A percentile compares a stretch with the other conserved stretches of the same genome.
Evolutionary conservation across 2,888 invertebrate species (phyloP).

Genomic region (Diplolepis rosae): DNA sequence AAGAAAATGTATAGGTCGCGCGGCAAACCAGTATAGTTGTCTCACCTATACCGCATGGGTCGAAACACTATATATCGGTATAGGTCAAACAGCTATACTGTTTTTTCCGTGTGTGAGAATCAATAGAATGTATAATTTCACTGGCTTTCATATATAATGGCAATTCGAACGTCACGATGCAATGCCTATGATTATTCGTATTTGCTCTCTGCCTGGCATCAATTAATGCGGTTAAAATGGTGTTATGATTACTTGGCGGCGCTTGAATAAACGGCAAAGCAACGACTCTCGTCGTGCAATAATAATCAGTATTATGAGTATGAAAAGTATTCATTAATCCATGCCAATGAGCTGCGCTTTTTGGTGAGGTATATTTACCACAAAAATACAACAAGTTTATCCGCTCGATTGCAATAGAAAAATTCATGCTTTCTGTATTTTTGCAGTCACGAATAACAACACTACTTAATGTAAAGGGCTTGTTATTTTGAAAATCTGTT

Average conservation of each 20-base stretch:
- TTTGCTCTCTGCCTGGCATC: slow-evolving; percentile 49
- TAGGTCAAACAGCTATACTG: too few relatives aligned
- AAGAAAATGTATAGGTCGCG: too few relatives aligned
- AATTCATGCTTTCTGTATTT: slow-evolving; percentile 15
- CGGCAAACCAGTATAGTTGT: too few relatives aligned
- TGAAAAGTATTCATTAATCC: slow-evolving; percentile 52
- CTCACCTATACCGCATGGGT: too few relatives aligned
- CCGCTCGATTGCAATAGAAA: slow-evolving; percentile 47
- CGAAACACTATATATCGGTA: too few relatives aligned
- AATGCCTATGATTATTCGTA: slow-evolving; percentile 45
- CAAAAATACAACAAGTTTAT: slow-evolving; percentile 57
- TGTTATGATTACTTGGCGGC: slow-evolving; percentile 55
- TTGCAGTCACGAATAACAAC: too few relatives aligned
- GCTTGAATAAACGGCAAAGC: slow-evolving; percentile 58
- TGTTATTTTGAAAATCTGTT: slow-evolving; percentile 53
- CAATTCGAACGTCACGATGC: slow-evolving; percentile 57
- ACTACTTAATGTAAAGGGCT: slow-evolving; percentile 49
- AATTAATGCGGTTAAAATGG: slow-evolving; percentile 57
- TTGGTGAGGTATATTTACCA: slow-evolving; percentile 49
- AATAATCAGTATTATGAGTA: slow-evolving; percentile 43
- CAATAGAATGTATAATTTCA: slow-evolving; percentile 53
- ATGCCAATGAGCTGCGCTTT: too few relatives aligned
- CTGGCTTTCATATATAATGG: slow-evolving; percentile 59
- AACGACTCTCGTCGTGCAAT: slow-evolving; percentile 54
- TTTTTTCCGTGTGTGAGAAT: slow-evolving; percentile 52